phyloP scores from a whole-genome alignment of 2,888 invertebrate genomes.

The Lasioglossum oenotherae region DNA sequence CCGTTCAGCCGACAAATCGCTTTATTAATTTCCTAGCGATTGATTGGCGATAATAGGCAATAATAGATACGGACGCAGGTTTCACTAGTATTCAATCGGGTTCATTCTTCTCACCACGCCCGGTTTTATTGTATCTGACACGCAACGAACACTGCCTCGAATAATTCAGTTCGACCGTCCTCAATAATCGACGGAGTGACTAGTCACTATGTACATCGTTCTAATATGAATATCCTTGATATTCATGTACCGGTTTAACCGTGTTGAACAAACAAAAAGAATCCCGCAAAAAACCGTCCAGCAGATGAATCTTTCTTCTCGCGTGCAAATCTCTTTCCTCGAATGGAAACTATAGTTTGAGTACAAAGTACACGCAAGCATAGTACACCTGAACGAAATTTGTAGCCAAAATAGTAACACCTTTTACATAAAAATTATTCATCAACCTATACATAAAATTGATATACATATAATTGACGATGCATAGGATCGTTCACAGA shows the following conservation, averaged over 20 bases:
- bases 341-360: neutral
- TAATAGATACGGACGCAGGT: conserved; percentile 10
- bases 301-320: neutral
- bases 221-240: conserved; percentile 51
- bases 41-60: conserved; percentile 31
- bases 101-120: conserved; percentile 37
- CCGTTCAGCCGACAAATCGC: conserved; percentile 41
- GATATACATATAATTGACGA: too few species aligned
- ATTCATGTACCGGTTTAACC: neutral
- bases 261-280: conserved; percentile 1
- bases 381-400: too few species aligned
- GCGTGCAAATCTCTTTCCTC: neutral
- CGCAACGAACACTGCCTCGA: conserved; percentile 53
- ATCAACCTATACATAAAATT: too few species aligned
- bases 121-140: conserved; percentile 53
- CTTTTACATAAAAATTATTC: too few species aligned
- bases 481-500: too few species aligned
- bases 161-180: conserved; percentile 75
- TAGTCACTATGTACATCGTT: conserved; percentile 72
- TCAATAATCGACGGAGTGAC: conserved; percentile 73
- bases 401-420: too few species aligned
- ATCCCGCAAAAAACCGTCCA: neutral
- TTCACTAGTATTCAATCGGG: conserved; percentile 41
- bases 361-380: neutral
- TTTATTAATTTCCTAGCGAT: conserved; percentile 58